A percentile compares a stretch with the other conserved stretches of the same genome.
These are phyloP conservation scores for Dryococelus australis DNA, from an alignment of 2,888 invertebrate genomes.

Conservation along the genomic window DNA sequence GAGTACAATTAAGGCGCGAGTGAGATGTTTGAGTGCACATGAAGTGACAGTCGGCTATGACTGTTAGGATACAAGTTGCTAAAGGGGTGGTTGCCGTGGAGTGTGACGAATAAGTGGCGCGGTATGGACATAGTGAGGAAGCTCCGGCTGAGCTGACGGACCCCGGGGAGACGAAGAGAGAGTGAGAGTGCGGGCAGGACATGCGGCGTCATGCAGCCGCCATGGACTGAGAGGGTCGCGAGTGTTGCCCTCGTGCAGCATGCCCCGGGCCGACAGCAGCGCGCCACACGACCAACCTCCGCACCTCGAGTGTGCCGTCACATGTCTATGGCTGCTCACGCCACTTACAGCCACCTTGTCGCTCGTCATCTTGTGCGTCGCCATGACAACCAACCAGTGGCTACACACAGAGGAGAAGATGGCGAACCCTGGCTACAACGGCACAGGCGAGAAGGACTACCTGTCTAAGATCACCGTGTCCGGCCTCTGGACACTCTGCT, in stretches of 20 bases:
- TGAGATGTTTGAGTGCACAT: no score
- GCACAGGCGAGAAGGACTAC: constrained; percentile 74
- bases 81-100: no score
- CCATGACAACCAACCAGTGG: constrained; percentile 84
- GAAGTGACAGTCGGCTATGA: no score
- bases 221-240: constrained; percentile 30
- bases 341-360: constrained; percentile 74
- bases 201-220: constrained; percentile 26
- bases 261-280: constrained; percentile 48
- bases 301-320: constrained; percentile 67
- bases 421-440: constrained; percentile 78
- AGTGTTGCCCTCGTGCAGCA: constrained; percentile 34
- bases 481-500: constrained; percentile 83
- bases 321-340: constrained; percentile 69
- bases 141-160: not conserved
- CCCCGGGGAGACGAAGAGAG: not conserved
- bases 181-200: constrained; percentile 22
- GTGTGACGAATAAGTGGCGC: not conserved
- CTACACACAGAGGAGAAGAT: constrained; percentile 86
- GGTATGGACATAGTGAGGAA: not conserved
- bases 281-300: constrained; percentile 49
- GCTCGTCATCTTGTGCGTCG: constrained; percentile 73
- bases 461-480: constrained; percentile 78
- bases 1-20: not conserved
- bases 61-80: no score